Evolutionary conservation across 2,113 vertebrate genomes (phyloP).

Genomic region (Megalops atlanticus): DNA sequence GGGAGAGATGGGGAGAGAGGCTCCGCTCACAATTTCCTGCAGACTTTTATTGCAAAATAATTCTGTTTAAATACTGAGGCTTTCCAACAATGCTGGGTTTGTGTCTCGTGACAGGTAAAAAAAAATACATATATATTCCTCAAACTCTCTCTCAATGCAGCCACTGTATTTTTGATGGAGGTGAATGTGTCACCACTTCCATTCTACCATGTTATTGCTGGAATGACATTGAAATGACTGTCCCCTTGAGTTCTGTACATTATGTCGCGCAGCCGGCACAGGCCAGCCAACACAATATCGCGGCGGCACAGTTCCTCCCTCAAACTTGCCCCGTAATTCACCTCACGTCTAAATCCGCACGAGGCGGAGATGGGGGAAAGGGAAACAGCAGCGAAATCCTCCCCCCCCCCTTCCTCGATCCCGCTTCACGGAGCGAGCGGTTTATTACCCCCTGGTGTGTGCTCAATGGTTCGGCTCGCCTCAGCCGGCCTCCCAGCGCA

Average conservation of each 20-base stretch:
- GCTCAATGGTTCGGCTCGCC: background rate
- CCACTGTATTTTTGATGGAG: constrained; percentile 6
- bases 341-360: background rate
- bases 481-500: background rate
- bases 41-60: background rate
- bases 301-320: background rate
- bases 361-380: background rate
- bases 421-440: background rate
- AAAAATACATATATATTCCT: background rate
- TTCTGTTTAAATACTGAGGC: background rate
- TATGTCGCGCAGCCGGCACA: too few relatives aligned
- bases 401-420: background rate
- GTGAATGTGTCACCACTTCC: background rate
- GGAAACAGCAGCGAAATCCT: background rate
- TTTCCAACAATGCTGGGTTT: background rate
- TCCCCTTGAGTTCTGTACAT: background rate
- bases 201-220: background rate
- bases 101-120: background rate
- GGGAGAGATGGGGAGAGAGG: too few relatives aligned
- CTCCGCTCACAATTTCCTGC: background rate
- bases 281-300: too few relatives aligned
- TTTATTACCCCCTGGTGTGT: background rate
- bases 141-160: background rate
- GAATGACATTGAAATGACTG: background rate
- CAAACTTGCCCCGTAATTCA: background rate